A percentile compares a stretch with the other conserved stretches of the same genome.
These are phyloP conservation scores for Cavia porcellus DNA, from an alignment of 2,113 vertebrate species.

Conservation along the genomic window DNA sequence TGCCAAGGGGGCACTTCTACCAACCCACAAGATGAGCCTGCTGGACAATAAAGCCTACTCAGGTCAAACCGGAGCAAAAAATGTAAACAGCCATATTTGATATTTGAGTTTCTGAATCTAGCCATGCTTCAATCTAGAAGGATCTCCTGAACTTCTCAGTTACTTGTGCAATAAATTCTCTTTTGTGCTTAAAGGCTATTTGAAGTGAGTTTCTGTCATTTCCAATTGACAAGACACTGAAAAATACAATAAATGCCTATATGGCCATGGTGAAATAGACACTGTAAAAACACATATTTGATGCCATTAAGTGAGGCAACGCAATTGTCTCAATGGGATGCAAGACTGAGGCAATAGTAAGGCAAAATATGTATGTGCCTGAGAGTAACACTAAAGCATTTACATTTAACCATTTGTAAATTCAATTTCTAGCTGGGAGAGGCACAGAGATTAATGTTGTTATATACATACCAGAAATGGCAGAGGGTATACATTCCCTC, in stretches of 20 bases:
- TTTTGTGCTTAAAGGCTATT: background rate
- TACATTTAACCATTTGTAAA: constrained; percentile 6
- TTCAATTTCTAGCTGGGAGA: background rate
- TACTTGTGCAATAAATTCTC: constrained; percentile 32
- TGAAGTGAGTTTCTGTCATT: constrained; percentile 1
- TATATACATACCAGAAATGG: background rate
- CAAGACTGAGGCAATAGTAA: constrained; percentile 7
- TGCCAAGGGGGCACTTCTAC: background rate
- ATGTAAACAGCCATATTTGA: background rate
- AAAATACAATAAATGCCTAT: constrained; percentile 18
- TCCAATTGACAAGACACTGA: constrained; percentile 27
- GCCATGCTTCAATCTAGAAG: background rate
- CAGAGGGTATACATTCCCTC: background rate
- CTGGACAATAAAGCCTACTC: constrained; percentile 36
- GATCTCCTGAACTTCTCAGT: background rate
- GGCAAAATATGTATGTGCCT: background rate
- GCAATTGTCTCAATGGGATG: background rate
- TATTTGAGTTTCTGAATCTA: constrained; percentile 10
- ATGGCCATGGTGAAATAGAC: background rate
- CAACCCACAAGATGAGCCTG: background rate
- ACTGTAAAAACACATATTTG: constrained; percentile 1
- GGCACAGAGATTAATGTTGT: constrained; percentile 6
- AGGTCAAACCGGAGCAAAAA: background rate
- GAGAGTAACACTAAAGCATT: background rate
- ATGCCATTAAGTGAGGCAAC: background rate